Base-by-base conservation (phyloP, 2,888 invertebrate genomes). In the Meliscaeva auricollis region DNA sequence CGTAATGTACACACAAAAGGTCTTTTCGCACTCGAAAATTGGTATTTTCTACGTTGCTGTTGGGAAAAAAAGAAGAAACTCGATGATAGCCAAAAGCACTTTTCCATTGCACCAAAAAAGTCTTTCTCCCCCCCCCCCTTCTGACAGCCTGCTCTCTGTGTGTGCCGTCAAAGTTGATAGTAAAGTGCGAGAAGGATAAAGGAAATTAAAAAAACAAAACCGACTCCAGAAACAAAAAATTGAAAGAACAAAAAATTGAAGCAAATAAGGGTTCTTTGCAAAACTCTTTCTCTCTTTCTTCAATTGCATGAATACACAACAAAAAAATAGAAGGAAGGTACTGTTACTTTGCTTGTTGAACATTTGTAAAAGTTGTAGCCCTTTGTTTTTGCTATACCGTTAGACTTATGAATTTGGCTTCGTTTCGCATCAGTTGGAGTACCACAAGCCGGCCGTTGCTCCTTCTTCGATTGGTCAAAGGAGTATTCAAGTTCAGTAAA, bases 51-150 rank as follows among this genome's bases (percentile, higher is more conserved):
- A 75, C 58, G 52, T 58, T 41, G 26, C 2, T 3, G 26, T 26
- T 26, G 26, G n/a, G n/a, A 4, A 3, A 50, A 54, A 52, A 44
- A 44, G 5, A 44, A 52, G 74, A 84, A 75, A 84, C 64, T 46
- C 83, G 66, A 75, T 75, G 79, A 79, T 70, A 56, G 79, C 83
- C 64, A 74, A 79, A 84, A 75, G 79, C 78, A 74, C 73, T 83
- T 78, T 77, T 9, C 30, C 32, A 76, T 38, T 56, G 60, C 58
- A 56, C 30, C 44, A 26, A 4, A 52, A 26, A 35, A 22, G 32
- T 22, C 26, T 41, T 54, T 77, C 35, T 30, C 20, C 9, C 11
- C 9, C 26, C 26, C 26, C 26, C 26, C 26, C 26, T 4, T 26
- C 26, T 4, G 3, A 11, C 11, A 56, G 30, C 15, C 15, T 1